Evolutionary conservation across 2,888 invertebrate species (phyloP).

Genomic region (Amorpha juglandis): DNA sequence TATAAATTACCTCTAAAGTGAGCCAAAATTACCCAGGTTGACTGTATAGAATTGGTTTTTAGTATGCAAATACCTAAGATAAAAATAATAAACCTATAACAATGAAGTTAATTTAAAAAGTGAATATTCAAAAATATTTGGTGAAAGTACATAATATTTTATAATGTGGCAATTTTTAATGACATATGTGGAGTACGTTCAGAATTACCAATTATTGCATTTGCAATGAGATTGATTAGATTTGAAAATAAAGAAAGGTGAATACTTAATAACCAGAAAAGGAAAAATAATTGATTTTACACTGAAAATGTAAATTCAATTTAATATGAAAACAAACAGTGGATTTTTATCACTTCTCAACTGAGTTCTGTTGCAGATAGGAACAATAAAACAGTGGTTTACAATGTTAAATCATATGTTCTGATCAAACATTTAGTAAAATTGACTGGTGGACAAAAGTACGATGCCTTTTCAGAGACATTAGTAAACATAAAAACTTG

Average conservation of each 20-base stretch:
- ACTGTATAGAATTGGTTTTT: too few relatives aligned
- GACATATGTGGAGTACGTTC: neutral
- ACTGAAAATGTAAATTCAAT: neutral
- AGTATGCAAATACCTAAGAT: too few relatives aligned
- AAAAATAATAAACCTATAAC: neutral
- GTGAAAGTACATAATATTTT: neutral
- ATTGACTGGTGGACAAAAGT: slow-evolving; percentile 66
- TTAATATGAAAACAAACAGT: neutral
- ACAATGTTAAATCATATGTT: neutral
- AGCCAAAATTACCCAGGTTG: too few relatives aligned
- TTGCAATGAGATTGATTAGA: neutral
- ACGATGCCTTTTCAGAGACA: slow-evolving; percentile 63
- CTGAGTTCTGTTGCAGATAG: neutral
- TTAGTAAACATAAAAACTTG: slow-evolving; percentile 76
- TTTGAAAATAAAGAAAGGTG: too few relatives aligned
- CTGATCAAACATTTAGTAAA: slow-evolving; percentile 39
- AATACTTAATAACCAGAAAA: too few relatives aligned
- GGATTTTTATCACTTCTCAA: neutral
- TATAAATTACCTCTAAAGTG: too few relatives aligned
- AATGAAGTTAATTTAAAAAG: neutral
- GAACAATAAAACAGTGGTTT: neutral
- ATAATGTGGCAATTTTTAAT: neutral
- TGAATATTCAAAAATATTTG: too few relatives aligned
- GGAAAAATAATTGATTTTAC: neutral
- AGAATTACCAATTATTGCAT: neutral